A percentile compares a stretch with the other conserved stretches of the same genome.
These are phyloP conservation scores for Cyrtonyx montezumae DNA, from an alignment of 2,113 vertebrate species.

Conservation along the genomic window DNA sequence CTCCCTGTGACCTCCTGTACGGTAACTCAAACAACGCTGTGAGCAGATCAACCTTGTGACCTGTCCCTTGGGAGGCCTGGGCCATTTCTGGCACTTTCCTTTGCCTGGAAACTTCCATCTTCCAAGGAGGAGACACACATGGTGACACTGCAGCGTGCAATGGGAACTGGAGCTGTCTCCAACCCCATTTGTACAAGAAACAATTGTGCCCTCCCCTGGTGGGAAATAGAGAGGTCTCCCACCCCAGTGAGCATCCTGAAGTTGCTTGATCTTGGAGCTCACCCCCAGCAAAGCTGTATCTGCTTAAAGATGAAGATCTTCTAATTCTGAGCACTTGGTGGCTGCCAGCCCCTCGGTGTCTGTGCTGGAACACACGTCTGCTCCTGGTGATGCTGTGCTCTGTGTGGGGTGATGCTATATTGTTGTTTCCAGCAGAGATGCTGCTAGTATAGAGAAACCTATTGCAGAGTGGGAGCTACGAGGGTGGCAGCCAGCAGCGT, in stretches of 20 bases:
- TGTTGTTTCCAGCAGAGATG: background rate
- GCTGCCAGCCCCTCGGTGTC: background rate
- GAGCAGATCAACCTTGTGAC: fast-evolving
- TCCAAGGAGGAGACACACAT: background rate
- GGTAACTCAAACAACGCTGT: background rate
- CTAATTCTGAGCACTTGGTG: background rate
- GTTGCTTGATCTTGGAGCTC: background rate
- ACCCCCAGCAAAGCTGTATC: background rate
- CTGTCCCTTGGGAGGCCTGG: background rate
- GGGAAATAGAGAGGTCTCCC: background rate
- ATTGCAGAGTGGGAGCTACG: background rate
- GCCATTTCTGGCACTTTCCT: background rate
- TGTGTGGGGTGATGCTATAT: fast-evolving
- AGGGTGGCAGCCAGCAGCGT: background rate
- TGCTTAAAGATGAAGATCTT: background rate
- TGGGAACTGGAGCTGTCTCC: background rate
- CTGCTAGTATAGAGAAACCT: constrained; percentile 14
- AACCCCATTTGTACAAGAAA: background rate
- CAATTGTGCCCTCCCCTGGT: background rate
- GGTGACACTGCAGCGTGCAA: background rate
- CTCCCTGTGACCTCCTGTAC: background rate
- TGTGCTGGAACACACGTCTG: background rate
- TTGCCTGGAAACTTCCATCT: background rate
- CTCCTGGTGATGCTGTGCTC: background rate
- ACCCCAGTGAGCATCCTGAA: fast-evolving